Percentiles rank a stretch among this genome's conserved stretches.
Evolutionary conservation across 2,113 vertebrate species (phyloP).

Genomic region (Microtus pennsylvanicus): DNA sequence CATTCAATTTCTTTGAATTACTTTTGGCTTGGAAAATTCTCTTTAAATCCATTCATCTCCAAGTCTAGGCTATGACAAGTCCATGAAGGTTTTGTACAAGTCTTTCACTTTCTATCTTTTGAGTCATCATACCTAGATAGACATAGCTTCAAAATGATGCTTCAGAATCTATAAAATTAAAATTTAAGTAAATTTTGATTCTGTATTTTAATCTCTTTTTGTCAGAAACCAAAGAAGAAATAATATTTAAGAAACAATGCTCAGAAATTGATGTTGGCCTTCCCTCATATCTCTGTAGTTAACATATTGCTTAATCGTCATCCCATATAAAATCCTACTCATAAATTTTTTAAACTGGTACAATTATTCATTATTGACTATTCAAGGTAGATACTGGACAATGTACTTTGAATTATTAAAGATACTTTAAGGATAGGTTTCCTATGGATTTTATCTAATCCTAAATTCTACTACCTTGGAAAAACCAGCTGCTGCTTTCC

Average conservation of each 20-base stretch:
- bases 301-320: neutral
- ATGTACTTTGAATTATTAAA: neutral
- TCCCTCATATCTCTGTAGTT: neutral
- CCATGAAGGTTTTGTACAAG: neutral
- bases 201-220: neutral
- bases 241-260: neutral
- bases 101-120: neutral
- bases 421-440: neutral
- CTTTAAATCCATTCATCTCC: constrained; percentile 49
- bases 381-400: neutral
- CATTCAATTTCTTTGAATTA: constrained; percentile 69
- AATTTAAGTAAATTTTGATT: neutral
- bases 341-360: neutral
- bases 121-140: constrained; percentile 12
- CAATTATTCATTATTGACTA: neutral
- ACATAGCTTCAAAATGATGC: constrained; percentile 1
- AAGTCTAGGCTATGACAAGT: constrained; percentile 21
- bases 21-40: constrained; percentile 50
- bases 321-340: neutral
- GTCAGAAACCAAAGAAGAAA: neutral
- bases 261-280: neutral
- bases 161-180: neutral
- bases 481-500: neutral
- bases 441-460: neutral
- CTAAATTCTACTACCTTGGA: neutral